Conservation (phyloP, 2,113 vertebrate species). For the Passer domesticus region DNA sequence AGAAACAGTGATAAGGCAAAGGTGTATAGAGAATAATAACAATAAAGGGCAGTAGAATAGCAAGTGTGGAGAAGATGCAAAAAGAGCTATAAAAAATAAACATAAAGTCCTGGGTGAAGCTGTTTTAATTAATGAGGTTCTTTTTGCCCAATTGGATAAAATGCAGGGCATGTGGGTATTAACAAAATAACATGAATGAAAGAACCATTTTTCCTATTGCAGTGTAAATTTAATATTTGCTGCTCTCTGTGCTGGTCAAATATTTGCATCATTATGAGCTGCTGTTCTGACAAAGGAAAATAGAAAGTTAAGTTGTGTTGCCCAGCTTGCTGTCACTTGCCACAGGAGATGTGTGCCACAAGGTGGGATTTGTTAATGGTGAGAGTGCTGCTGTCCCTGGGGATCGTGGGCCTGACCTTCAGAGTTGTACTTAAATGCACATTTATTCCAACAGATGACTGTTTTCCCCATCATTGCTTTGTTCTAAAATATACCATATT, state of each 20-base stretch:
- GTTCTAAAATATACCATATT: neutral
- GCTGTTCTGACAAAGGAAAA: neutral
- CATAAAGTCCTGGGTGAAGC: neutral
- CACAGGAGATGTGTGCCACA: neutral
- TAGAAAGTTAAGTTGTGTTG: neutral
- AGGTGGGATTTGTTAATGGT: neutral
- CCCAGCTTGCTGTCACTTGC: neutral
- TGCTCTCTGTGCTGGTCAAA: neutral
- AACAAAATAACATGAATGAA: neutral
- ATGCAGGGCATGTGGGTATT: neutral
- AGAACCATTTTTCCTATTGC: neutral
- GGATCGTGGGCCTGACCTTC: neutral
- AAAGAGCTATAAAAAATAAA: neutral
- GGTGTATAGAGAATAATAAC: neutral
- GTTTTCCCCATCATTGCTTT: neutral
- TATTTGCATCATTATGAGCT: neutral
- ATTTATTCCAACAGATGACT: neutral
- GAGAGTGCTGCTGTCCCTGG: neutral
- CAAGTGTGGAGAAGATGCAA: neutral
- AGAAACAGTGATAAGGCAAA: neutral
- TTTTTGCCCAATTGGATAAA: neutral
- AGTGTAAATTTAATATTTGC: neutral
- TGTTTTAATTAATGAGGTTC: neutral
- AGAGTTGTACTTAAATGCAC: neutral
- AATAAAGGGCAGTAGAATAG: neutral